Evolutionary conservation across 2,888 invertebrate species (phyloP), one percentile per base, ranked within the genome.

Genomic region (Amiota mariae): DNA sequence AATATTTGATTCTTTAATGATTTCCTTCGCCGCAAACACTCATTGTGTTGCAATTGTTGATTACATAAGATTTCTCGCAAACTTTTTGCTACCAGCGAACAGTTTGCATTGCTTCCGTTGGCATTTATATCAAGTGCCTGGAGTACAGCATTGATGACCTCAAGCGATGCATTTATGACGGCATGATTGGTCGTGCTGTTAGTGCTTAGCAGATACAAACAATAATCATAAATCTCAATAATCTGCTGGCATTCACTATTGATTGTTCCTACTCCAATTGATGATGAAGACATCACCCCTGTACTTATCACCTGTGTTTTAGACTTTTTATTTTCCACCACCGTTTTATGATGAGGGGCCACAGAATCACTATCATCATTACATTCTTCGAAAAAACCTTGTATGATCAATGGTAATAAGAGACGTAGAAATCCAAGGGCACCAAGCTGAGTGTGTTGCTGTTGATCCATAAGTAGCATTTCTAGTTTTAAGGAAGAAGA

Each of bases 121-220:
- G 77, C 79, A 68, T 79, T 74, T 8, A 81, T 83, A 47, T 88
- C 86, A 70, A 89, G 77, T 12, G 87, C 82, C 78, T 85, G 87
- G 47, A 90, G 82, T 78, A 90, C 88, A 75, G 89, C 86, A 85
- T 88, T 89, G 78, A 90, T 87, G 80, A 90, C 90, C 89, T 98
- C 98, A 87, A 98, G 91, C 18, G 97, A 93, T 1, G 96, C 94
- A 86, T 97, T 97, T 81, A 96, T 94, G 74, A 97, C 93, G 89
- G 97, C 97, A 89, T 98, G 97, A 89, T 97, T 96, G 9, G 91
- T 90, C 81, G 94, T 93, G 46, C 91, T 91, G 73, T 93, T 91
- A 89, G 94, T 93, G 64, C 92, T 91, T 73, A 93, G 91, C 89
- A 94, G 95, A 85, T 93, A 91, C 71, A 96, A 89, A 88, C 95